Conservation (phyloP, 2,113 vertebrate genomes). For the Perca schrenkii region DNA sequence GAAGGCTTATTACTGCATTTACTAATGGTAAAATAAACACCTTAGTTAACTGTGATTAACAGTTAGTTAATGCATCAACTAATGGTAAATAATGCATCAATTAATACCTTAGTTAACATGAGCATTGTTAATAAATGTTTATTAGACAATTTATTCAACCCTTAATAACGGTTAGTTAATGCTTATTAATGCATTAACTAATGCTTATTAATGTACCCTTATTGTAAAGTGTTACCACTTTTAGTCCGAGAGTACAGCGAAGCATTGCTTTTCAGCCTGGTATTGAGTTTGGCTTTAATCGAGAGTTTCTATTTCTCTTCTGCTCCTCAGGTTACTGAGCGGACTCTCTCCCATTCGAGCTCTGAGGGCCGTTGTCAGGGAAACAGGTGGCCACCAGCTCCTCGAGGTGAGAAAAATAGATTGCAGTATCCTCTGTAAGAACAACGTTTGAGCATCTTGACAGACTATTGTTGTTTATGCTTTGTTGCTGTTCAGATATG, state of each 20-base stretch:
- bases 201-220: no score
- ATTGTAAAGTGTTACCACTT: no score
- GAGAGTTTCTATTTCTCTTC: not conserved
- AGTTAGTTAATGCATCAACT: no score
- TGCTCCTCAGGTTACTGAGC: conserved; percentile 73
- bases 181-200: no score
- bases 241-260: not conserved
- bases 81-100: no score
- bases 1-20: no score
- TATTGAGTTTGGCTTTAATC: not conserved
- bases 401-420: conserved; percentile 78
- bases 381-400: conserved; percentile 72
- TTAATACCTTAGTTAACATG: no score
- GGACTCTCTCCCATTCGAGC: conserved; percentile 64
- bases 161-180: no score
- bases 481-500: conserved; percentile 77
- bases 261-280: not conserved
- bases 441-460: not conserved
- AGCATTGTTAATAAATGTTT: no score
- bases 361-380: conserved; percentile 78
- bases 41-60: no score
- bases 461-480: not conserved
- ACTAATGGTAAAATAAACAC: no score
- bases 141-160: no score
- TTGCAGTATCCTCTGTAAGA: not conserved